phyloP scores from a whole-genome alignment of 2,888 invertebrate genomes.

The Daptonema setosum region DNA sequence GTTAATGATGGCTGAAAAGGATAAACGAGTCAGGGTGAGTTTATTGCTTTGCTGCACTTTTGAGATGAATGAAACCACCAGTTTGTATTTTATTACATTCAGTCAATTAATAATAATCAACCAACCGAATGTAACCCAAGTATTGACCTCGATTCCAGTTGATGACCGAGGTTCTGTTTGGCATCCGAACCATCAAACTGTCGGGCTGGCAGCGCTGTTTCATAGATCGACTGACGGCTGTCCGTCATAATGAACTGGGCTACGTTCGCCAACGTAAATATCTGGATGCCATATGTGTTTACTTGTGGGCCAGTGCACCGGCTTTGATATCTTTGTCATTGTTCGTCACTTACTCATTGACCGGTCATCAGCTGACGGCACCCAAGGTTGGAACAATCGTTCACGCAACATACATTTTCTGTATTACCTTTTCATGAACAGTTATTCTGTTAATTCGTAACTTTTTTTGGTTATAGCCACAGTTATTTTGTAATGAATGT shows the following conservation, averaged over 20 bases:
- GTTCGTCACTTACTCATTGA: constrained; percentile 50
- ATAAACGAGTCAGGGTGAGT: constrained; percentile 50
- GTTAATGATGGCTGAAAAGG: constrained; percentile 72
- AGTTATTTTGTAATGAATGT: too few species aligned
- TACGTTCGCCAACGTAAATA: too few species aligned
- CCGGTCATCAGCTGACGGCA: constrained; percentile 24
- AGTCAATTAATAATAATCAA: not conserved
- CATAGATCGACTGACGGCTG: too few species aligned
- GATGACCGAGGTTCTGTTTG: constrained; percentile 61
- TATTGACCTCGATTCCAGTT: constrained; percentile 29
- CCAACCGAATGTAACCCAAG: not conserved
- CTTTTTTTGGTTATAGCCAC: too few species aligned
- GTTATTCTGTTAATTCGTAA: too few species aligned
- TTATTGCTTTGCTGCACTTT: not conserved
- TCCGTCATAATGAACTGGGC: too few species aligned
- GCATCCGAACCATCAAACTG: constrained; percentile 69
- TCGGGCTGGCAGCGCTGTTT: constrained; percentile 84
- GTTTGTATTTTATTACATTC: too few species aligned
- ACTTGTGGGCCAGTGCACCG: constrained; percentile 94
- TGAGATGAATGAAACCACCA: too few species aligned
- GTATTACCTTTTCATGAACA: too few species aligned
- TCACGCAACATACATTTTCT: too few species aligned
- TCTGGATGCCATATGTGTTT: constrained; percentile 86
- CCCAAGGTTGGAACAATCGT: too few species aligned
- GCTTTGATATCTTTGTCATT: constrained; percentile 44